Evolutionary conservation across 2,113 vertebrate genomes (phyloP), one percentile per base, ranked within the genome.

Genomic region (Casuarius casuarius): DNA sequence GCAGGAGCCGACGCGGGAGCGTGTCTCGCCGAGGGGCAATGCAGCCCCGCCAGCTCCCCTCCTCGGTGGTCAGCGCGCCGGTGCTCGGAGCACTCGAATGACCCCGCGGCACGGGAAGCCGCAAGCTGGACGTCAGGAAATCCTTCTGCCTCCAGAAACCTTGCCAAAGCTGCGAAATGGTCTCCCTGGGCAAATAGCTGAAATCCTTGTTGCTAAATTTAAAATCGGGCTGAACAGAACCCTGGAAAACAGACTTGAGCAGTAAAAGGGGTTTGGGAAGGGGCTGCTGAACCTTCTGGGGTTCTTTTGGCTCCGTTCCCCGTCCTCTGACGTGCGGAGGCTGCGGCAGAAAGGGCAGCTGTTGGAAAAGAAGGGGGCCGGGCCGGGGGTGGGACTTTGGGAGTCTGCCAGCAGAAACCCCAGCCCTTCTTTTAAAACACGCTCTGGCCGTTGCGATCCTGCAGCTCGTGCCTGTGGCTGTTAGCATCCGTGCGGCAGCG

Each of bases 61-160:
- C 52, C 49, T 52, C 59, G 42, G 68, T 74, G 51, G 44, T 19
- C 65, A 61, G n/a, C 4, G 1, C 0, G 0, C 40, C 0, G 0
- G 42, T 59, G 87, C 73, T 67, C 0, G 0, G 75, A 95, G 84
- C 78, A 86, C 77, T 93, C 17, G 0, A 40, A 44, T 92, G 95
- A 95, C 86, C 92, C 76, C 35, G 2, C 1, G 1, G 73, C 92
- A 94, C 31, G 0, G 94, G 93, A 94, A 95, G 19, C 87, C 3
- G 2, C 0, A 2, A 92, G 82, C 87, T 88, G 86, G 76, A 72
- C 5, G 6, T 92, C 92, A 95, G 95, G 95, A 95, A 95, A 92
- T 92, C 91, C 94, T 90, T n/a, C 44, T 87, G 62, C 14, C 31
- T 97, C 92, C 95, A 90, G 52, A 91, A 88, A 65, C 17, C 40